Conservation (phyloP, 2,797 vertebrate species). For the Cichlasoma orientale region DNA sequence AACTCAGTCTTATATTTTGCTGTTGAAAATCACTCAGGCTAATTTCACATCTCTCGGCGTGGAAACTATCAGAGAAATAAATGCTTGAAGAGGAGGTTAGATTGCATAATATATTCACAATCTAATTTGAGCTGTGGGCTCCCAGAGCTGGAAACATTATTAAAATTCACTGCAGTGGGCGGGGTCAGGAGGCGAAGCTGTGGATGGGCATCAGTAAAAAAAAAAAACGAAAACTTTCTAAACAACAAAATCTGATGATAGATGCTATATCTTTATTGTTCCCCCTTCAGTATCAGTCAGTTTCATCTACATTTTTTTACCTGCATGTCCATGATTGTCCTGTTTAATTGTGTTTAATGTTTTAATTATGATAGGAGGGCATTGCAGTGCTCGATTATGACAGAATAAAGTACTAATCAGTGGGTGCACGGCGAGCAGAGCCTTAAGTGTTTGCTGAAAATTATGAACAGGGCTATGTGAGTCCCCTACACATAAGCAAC, state of each 20-base stretch:
- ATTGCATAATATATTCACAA: slow-evolving; percentile 14
- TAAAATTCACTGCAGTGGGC: slow-evolving; percentile 29
- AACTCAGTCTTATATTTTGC: slow-evolving; percentile 9
- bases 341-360: slow-evolving; percentile 9
- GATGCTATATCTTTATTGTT: background rate
- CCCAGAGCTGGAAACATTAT: slow-evolving; percentile 19
- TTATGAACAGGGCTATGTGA: slow-evolving; percentile 28
- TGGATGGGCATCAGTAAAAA: slow-evolving; percentile 9
- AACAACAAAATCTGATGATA: slow-evolving; percentile 3
- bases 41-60: slow-evolving; percentile 18
- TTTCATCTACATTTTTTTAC: background rate
- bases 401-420: slow-evolving; percentile 38
- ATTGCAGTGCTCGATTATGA: background rate
- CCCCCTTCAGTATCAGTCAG: background rate
- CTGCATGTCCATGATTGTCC: background rate
- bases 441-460: slow-evolving; percentile 25
- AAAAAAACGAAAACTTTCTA: slow-evolving; percentile 10
- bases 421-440: slow-evolving; percentile 8
- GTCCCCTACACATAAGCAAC: slow-evolving; percentile 18
- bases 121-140: slow-evolving; percentile 22
- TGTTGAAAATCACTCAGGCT: slow-evolving; percentile 3
- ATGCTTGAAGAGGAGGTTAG: slow-evolving; percentile 13
- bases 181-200: slow-evolving; percentile 26
- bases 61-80: slow-evolving; percentile 10
- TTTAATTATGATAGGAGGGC: slow-evolving; percentile 2